Evolutionary conservation across 1,140 invertebrate genomes (phyloP), one percentile per base, ranked within the genome.

Genomic region (Spodoptera frugiperda): DNA sequence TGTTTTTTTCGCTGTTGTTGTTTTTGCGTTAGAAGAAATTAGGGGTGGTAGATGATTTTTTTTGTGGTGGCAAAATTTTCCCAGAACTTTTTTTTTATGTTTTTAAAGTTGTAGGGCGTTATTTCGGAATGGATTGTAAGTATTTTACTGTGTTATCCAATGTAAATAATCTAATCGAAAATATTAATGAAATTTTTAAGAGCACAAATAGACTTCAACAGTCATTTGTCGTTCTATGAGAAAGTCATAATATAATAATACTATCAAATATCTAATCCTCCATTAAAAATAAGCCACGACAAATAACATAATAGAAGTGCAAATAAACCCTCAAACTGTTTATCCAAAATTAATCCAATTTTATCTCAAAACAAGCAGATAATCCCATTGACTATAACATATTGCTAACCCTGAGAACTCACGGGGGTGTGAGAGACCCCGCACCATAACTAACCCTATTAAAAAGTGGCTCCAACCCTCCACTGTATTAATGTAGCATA

Each of bases 401-500:
- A 85, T 86, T 87, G 83, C 80, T 82, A 87, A 87, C 83, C 83
- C 89, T 87, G 85, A 87, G 88, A 89, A 90, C 78, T 75, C 48
- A 68, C 78, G 67, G 83, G 89, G 86, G 84, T 84, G 77, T 81
- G 54, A 63, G 77, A 84, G 81, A 84, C 85, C 86, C 86, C 78
- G 82, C 75, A 86, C 86, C 89, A 90, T 91, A 90, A 90, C 90
- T 92, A 93, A 93, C 89, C 87, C 89, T 86, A 91, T 92, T 91
- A 93, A 91, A 93, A 91, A 90, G 85, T 89, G 88, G 83, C 83
- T 83, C 76, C 80, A 85, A 87, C 84, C 87, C 89, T 87, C 82
- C 67, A 48, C 84, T 76, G 81, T 86, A 89, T 91, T 93, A 93
- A 93, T 92, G 91, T 92, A 93, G 91, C 91, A 92, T 91, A 93